These are phyloP conservation scores for Parazoanthus darwini DNA, from an alignment of 92 coral and sea anemone species.

Conservation along the genomic window DNA sequence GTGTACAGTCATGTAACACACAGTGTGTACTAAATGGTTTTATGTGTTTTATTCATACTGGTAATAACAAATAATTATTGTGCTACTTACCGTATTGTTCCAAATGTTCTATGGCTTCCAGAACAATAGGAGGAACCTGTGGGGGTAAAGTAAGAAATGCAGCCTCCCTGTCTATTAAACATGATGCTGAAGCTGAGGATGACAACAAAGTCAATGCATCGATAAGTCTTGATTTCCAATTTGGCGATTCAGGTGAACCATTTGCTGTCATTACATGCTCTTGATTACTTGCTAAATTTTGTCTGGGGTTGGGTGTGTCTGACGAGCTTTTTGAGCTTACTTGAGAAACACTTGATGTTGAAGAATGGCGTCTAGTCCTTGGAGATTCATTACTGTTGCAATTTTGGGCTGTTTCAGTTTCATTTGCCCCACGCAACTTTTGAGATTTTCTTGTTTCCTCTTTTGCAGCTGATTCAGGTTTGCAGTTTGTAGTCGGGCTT, in stretches of 20 bases:
- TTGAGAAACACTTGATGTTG: conserved; percentile 73
- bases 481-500: neutral
- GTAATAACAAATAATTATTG: neutral
- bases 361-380: conserved; percentile 72
- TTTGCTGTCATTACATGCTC: conserved; percentile 39
- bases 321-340: conserved; percentile 58
- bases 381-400: conserved; percentile 53
- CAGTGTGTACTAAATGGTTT: too few species aligned
- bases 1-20: too few species aligned
- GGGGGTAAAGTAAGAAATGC: conserved; percentile 72
- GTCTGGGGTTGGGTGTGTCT: conserved; percentile 47
- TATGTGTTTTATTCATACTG: too few species aligned
- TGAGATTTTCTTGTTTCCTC: conserved; percentile 28
- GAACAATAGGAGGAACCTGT: conserved; percentile 89
- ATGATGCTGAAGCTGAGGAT: conserved; percentile 94
- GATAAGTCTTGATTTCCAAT: conserved; percentile 88
- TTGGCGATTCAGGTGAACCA: conserved; percentile 71
- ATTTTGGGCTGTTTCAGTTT: conserved; percentile 49
- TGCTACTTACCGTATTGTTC: conserved; percentile 80
- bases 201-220: conserved; percentile 93
- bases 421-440: conserved; percentile 42
- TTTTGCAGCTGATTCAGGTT: conserved; percentile 34
- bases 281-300: conserved; percentile 32
- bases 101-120: conserved; percentile 86
- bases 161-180: conserved; percentile 82